Evolutionary conservation across 2,113 vertebrate genomes (phyloP).

Genomic region (Esox niger): DNA sequence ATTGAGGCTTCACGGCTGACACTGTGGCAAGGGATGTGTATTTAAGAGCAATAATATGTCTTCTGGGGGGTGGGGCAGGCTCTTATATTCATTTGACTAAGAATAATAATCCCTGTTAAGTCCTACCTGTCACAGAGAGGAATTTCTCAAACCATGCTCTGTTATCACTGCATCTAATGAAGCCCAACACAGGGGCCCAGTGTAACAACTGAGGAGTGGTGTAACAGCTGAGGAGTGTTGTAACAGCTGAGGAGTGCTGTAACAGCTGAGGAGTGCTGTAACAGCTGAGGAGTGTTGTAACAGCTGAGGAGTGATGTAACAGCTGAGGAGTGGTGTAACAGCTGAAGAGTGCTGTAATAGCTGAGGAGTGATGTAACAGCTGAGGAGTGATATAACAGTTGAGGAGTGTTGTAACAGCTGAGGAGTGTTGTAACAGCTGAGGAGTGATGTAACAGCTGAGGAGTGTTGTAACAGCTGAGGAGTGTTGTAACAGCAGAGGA

Average conservation of each 20-base stretch:
- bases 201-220: too few species aligned
- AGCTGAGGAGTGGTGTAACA: conserved; percentile 27
- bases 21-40: background rate
- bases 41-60: conserved; percentile 24
- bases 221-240: conserved; percentile 23
- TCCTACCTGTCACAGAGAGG: conserved; percentile 15
- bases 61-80: conserved; percentile 17
- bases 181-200: background rate
- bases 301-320: too few species aligned
- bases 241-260: conserved; percentile 24
- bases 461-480: too few species aligned
- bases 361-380: too few species aligned
- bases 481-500: too few species aligned
- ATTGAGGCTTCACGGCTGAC: background rate
- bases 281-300: too few species aligned
- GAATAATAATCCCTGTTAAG: conserved; percentile 47
- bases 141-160: too few species aligned
- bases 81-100: conserved; percentile 42
- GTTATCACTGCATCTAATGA: conserved; percentile 46
- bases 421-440: conserved; percentile 19
- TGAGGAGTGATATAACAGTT: too few species aligned
- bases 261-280: too few species aligned
- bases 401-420: conserved; percentile 31
- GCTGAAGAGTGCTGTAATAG: conserved; percentile 22
- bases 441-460: too few species aligned